Evolutionary conservation across 2,113 vertebrate genomes (phyloP), one percentile per base, ranked within the genome.

Genomic region (Plecotus auritus): DNA sequence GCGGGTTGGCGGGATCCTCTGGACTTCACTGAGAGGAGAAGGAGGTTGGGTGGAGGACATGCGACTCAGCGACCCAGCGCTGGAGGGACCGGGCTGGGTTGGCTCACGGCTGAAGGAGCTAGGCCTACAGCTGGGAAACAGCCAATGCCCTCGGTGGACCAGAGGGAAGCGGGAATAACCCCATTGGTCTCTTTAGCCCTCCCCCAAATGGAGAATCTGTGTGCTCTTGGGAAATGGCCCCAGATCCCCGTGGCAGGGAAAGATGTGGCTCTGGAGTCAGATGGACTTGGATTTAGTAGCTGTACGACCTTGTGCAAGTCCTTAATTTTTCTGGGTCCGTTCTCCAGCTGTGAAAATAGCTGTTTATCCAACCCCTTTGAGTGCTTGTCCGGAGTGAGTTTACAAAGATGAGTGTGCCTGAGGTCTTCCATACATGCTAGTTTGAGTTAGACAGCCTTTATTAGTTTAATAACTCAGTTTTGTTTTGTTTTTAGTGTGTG

Each of bases 241-340:
- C 37, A 26, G 81, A 28, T 80, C 32, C 83, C 10, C 22, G 10
- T 59, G 51, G 77, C 37, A 54, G 69, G 26, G 32, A 30, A 83
- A 90, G 59, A 67, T 16, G 47, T 22, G 73, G 35, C 77, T 73
- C 32, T 72, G 23, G 40, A 78, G 18, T 16, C 30, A 10, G 72
- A n/a, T 3, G 13, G 54, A 35, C 26, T 81, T 20, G 47, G 40
- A 12, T 35, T 93, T 69, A 45, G 66, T 30, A 20, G 30, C 77
- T 76, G 16, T 73, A 85, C 69, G 92, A 73, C 74, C 72, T 88
- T 93, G 90, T 89, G n/a, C 42, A 22, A 91, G 93, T n/a, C 45
- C 30, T 94, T 93, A 28, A 84, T 84, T 94, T 90, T 76, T 30
- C 66, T 17, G 82, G 59, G 28, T 40, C 42, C 13, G 11, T 72